Percentiles rank a stretch among this genome's conserved stretches.
These are phyloP conservation scores for Lineus longissimus DNA, from an alignment of 1,140 invertebrate genomes.

Conservation along the genomic window DNA sequence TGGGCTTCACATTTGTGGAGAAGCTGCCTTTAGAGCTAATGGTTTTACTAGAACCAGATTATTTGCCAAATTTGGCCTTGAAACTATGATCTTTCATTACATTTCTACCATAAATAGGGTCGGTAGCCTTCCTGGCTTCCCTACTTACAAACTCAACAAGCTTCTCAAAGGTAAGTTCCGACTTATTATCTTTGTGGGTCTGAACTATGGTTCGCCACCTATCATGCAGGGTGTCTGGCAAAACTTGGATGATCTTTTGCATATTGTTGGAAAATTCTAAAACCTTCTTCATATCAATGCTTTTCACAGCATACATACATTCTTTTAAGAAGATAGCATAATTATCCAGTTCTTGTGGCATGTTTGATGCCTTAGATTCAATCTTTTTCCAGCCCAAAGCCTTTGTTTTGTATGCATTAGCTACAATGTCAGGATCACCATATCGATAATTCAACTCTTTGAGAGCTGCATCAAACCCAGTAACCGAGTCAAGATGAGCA, in stretches of 20 bases:
- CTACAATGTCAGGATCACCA: neutral
- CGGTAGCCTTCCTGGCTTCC: slow-evolving; percentile 1
- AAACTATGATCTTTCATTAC: too few species aligned
- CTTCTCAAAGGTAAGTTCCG: neutral
- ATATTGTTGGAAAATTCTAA: neutral
- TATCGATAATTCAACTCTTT: slow-evolving; percentile 3
- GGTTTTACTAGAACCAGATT: too few species aligned
- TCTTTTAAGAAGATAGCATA: neutral
- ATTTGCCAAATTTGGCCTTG: too few species aligned
- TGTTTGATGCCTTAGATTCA: neutral
- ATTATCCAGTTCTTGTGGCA: neutral
- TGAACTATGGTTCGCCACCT: too few species aligned
- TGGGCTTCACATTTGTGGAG: too few species aligned
- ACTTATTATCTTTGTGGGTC: neutral
- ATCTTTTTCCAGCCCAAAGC: neutral
- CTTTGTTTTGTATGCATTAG: neutral
- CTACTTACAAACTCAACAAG: neutral
- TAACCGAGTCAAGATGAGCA: neutral
- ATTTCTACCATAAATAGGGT: neutral
- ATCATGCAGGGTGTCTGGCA: neutral
- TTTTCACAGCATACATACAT: neutral
- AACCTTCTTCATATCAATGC: too few species aligned
- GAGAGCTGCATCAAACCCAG: neutral
- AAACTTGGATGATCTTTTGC: neutral
- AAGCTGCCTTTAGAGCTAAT: too few species aligned